Evolutionary conservation across 1,140 invertebrate species (phyloP), one percentile per base, ranked within the genome.

Genomic region (Drosophila ogumai): DNA sequence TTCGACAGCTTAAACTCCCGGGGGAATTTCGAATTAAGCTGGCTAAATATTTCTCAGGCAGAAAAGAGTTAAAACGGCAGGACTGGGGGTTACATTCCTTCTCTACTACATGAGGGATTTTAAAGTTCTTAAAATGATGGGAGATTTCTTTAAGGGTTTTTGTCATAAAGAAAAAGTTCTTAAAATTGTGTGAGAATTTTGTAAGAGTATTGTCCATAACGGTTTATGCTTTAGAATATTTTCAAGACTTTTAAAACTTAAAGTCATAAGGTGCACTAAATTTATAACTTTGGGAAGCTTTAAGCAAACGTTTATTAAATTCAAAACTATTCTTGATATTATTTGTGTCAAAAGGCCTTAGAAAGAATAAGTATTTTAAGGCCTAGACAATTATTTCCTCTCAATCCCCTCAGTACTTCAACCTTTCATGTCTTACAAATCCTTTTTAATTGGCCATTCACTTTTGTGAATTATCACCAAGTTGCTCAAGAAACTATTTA

Each of bases 1-100:
- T 55, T 76, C 41, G 47, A 68, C 41, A 59, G 69, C 69, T 72
- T 36, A 43, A 71, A 46, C 49, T 71, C 36, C 22, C 7, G 25
- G 34, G 36, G 44, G 68, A 72, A 71, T 71, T 71, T 69, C 19
- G 13, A 34, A 36, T 47, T 41, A 43, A 59, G 67, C 19, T 57
- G 44, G 28, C 52, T n/a, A 36, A 58, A 65, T 67, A 67, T 55
- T 54, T 67, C 50, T 31, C 28, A 57, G 36, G 25, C 59, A 19
- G 15, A 50, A 31, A 50, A 25, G 58, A 41, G 40, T 64, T 43
- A 17, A 64, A 32, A 25, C 15, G 13, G 4, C 32, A 22, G 17
- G 38, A 34, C 12, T 8, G 56, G 38, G 56, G 10, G 15, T 22
- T 22, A 25, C 19, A 40, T 15, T 32, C 19, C 13, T 12, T 10